phyloP scores from a whole-genome alignment of 2,797 vertebrate species.

The Limosa lapponica region DNA sequence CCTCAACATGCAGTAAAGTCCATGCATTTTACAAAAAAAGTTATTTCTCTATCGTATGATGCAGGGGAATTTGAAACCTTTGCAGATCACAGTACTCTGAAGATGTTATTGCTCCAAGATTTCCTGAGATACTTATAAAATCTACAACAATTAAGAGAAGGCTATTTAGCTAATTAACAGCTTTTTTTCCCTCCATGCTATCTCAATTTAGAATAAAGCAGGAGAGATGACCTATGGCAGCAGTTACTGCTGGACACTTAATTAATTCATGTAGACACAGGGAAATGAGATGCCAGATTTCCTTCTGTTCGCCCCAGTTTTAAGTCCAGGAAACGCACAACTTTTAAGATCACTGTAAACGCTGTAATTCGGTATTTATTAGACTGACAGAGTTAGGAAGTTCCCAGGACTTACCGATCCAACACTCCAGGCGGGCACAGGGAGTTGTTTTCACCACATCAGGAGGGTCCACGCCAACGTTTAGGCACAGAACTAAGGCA shows the following conservation, averaged over 20 bases:
- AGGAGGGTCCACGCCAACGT: constrained; percentile 97
- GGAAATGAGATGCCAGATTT: neutral
- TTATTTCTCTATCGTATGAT: neutral
- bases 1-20: neutral
- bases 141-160: neutral
- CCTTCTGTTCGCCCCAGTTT: neutral
- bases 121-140: neutral
- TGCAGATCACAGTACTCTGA: neutral
- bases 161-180: neutral
- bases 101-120: neutral
- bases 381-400: neutral
- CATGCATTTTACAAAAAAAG: neutral
- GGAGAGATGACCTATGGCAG: neutral
- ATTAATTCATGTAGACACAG: neutral
- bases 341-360: fast-evolving
- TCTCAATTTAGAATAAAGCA: neutral
- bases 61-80: neutral
- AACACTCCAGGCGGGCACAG: constrained; percentile 95
- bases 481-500: constrained; percentile 95
- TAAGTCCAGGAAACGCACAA: too few species aligned
- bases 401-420: constrained; percentile 88
- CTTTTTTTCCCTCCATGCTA: fast-evolving
- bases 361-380: too few species aligned
- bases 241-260: neutral
- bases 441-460: constrained; percentile 99